Evolutionary conservation across 2,113 vertebrate species (phyloP).

Genomic region (Indri indri): DNA sequence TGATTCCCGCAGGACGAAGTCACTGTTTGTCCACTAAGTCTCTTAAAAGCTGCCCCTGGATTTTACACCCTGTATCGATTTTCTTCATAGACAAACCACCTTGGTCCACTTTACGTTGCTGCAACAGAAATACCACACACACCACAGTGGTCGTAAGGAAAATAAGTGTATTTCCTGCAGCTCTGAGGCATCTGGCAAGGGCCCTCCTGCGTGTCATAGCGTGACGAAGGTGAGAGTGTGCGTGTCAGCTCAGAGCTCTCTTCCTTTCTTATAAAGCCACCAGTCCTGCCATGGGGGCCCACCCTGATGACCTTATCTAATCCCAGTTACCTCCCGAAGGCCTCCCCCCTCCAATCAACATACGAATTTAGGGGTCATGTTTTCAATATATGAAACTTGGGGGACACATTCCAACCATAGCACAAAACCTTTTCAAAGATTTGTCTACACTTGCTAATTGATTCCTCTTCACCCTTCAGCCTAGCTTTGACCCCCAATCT

Average conservation of each 20-base stretch:
- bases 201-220: neutral
- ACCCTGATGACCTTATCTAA: neutral
- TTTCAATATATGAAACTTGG: neutral
- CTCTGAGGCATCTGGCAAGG: neutral
- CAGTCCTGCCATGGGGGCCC: neutral
- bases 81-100: neutral
- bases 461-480: neutral
- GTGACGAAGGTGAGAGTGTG: fast-evolving
- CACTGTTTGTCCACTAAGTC: neutral
- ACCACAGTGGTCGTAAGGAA: neutral
- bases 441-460: neutral
- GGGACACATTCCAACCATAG: neutral
- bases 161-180: neutral
- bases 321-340: neutral
- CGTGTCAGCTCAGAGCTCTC: neutral
- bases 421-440: neutral
- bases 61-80: neutral
- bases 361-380: neutral
- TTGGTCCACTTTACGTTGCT: neutral
- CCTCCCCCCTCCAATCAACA: neutral
- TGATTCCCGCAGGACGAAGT: no score
- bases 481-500: neutral
- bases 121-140: neutral
- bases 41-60: neutral
- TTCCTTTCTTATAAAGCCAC: neutral